phyloP scores from a whole-genome alignment of 2,888 invertebrate genomes.

The Ennomos erosarius region DNA sequence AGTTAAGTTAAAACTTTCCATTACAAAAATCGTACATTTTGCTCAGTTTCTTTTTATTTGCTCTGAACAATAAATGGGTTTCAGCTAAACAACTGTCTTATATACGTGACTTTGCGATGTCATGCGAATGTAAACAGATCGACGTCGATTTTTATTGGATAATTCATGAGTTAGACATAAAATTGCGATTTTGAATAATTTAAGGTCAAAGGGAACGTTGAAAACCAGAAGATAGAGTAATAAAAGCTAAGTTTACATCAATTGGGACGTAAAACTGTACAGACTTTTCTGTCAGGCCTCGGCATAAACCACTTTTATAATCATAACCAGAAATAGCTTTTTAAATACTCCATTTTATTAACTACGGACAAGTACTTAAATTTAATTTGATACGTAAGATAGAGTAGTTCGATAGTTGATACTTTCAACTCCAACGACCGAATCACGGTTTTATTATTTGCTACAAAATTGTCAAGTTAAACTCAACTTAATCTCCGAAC shows the following conservation, averaged over 20 bases:
- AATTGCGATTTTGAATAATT: conserved; percentile 56
- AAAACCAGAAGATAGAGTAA: conserved; percentile 49
- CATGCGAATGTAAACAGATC: conserved; percentile 62
- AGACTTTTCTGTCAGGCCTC: conserved; percentile 11
- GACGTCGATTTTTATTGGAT: conserved; percentile 65
- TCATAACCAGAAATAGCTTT: not conserved
- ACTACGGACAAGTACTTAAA: conserved; percentile 5
- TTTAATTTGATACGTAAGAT: conserved; percentile 25
- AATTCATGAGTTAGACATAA: conserved; percentile 62
- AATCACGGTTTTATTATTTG: conserved; percentile 18
- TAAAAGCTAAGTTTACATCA: conserved; percentile 47
- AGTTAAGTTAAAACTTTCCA: conserved; percentile 46
- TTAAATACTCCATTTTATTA: conserved; percentile 7
- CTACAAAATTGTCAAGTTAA: conserved; percentile 3
- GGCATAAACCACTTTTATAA: conserved; percentile 5
- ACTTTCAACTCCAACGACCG: conserved; percentile 24
- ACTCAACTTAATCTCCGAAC: conserved; percentile 17
- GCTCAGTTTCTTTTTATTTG: conserved; percentile 72
- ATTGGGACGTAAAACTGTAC: conserved; percentile 43
- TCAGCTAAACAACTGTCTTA: conserved; percentile 66
- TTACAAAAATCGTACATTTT: conserved; percentile 50
- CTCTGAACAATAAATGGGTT: conserved; percentile 76
- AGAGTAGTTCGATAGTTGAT: conserved; percentile 26
- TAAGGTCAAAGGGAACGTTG: conserved; percentile 50
- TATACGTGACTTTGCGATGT: conserved; percentile 63